Base-by-base conservation (phyloP, 2,888 invertebrate genomes). In the Byasa hedistus region DNA sequence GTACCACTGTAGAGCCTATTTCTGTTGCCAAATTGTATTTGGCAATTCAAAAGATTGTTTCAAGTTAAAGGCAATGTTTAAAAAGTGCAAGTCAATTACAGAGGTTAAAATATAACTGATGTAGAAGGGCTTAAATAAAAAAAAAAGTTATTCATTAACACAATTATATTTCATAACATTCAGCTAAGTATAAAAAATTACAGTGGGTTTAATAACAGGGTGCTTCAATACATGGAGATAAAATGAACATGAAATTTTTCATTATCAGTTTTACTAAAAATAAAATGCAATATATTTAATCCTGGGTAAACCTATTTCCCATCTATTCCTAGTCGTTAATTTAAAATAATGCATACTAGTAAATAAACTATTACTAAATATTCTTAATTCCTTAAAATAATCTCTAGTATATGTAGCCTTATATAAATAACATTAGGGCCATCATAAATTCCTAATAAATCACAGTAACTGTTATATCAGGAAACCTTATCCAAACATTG, bases 131-230 rank as follows among this genome's bases (percentile, higher is more conserved):
- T 54, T 12, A 39, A 7, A 61, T 79, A 79, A 78, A 75, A 81
- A 76, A 79, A 73, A 67, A 67, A 52, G 65, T 52, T 68, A 70
- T 60, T 80, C 73, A 82, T 84, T 85, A 86, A 86, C 85, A 83
- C 82, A 81, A 82, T 84, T 84, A 82, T 86, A 84, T 84, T 80
- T 75, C 79, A 77, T 76, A 75, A 77, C 72, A 74, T 62, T 72
- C 64, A 57, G 54, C 32, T 51, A 44, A 62, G 58, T 66, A 66
- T 27, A 32, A 66, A 66, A 59, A 64, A 68, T 66, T 59, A 57
- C 44, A 55, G 17, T 62, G 44, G 54, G 54, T 58, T 32, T 24
- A 44, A 17, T 51, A 54, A 23, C 39, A 39, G 39, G 15, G 39
- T 39, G 39, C 39, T 15, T 39, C 15, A 15, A 39, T 39, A 39